A percentile compares a stretch with the other conserved stretches of the same genome.
Conservation (phyloP, 2,113 vertebrate species). For the Pedionomus torquatus region DNA sequence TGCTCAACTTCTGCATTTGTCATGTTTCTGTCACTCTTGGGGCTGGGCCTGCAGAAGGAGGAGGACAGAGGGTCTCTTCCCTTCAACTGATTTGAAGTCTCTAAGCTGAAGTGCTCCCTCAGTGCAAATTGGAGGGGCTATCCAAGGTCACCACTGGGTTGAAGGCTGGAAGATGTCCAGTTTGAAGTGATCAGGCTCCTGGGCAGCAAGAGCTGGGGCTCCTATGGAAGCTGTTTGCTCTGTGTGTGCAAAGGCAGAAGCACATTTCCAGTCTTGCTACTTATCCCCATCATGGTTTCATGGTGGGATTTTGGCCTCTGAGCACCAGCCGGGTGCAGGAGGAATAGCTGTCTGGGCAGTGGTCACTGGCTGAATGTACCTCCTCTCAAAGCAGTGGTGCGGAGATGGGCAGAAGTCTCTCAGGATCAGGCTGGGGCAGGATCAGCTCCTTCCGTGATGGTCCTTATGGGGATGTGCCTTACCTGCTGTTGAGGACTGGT, state of each 20-base stretch:
- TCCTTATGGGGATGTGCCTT: background rate
- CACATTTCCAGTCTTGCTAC: background rate
- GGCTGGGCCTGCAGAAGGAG: background rate
- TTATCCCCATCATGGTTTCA: background rate
- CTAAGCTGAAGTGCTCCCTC: background rate
- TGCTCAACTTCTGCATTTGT: background rate
- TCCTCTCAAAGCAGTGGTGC: background rate
- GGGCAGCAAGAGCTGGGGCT: background rate
- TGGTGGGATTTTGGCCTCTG: background rate
- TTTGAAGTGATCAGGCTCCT: background rate
- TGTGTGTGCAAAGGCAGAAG: background rate
- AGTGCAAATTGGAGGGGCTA: background rate
- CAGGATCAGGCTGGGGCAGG: background rate
- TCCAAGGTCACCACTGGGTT: background rate
- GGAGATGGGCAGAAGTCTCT: background rate
- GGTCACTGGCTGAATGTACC: background rate
- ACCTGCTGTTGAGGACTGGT: background rate
- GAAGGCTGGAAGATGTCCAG: background rate
- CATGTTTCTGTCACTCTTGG: rapidly evolving
- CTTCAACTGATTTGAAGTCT: background rate
- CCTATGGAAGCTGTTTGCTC: background rate
- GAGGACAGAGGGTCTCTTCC: background rate
- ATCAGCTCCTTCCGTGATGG: background rate
- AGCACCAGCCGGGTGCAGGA: background rate
- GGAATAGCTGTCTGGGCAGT: background rate